Evolutionary conservation across 2,113 vertebrate species (phyloP), one percentile per base, ranked within the genome.

Genomic region (Thamnaconus septentrionalis): DNA sequence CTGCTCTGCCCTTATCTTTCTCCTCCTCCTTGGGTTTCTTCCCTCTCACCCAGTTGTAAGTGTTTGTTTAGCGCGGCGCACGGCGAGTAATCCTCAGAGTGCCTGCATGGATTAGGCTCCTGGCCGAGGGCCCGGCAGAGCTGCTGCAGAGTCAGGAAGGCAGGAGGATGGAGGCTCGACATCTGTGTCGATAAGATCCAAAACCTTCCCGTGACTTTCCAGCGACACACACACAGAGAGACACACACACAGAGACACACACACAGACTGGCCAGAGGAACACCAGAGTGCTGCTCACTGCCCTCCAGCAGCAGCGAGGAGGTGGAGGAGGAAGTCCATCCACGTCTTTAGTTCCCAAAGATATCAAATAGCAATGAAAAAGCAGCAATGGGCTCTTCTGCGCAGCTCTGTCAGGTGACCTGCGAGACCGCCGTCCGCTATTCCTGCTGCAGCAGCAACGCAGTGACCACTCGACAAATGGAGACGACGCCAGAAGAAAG

Each of bases 21-120:
- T 31, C 18, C 18, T 31, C 18, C 18, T 31, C 18, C 18, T 1
- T 31, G 48, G 3, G 61, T 8, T 55, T 74, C 0, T 3, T 74
- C 56, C 63, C 66, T 75, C 68, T 76, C 64, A 69, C 75, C 60
- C 62, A 74, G 64, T 83, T 56, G 64, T 72, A 50, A 63, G 63
- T 71, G 73, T 75, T 80, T 80, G 71, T 84, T 78, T 80, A 68
- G 65, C 73, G 43, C 59, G 68, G 42, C 2, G 57, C 7, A 71
- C 41, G 39, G 65, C 51, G 45, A 61, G 63, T 87, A 88, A 89
- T 86, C 86, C 80, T 54, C 63, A 5, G 47, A 79, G 61, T 71
- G 76, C 71, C 67, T 58, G 81, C 40, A 59, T 67, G 76, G 83
- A 87, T 88, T 86, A 86, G 51, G 43, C 40, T 44, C 5, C 64